These are phyloP conservation scores for Archegozetes longisetosus DNA, from an alignment of 1,140 invertebrate genomes.

Conservation along the genomic window DNA sequence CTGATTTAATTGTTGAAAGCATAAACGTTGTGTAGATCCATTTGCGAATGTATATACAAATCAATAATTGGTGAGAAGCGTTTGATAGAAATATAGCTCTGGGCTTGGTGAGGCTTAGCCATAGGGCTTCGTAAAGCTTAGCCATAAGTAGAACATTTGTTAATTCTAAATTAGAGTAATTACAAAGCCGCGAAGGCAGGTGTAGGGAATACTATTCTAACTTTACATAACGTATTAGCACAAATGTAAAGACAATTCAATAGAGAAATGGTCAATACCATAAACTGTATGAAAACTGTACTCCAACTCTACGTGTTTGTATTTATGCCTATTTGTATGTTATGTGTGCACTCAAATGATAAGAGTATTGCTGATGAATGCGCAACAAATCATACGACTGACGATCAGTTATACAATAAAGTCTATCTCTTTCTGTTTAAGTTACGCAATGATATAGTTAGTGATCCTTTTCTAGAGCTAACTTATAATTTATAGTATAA, in stretches of 20 bases:
- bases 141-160: neutral
- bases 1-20: neutral
- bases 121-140: neutral
- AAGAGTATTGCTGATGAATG: neutral
- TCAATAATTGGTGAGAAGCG: neutral
- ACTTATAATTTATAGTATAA: neutral
- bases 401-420: neutral
- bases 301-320: neutral
- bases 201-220: neutral
- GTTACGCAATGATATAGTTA: neutral
- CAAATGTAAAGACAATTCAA: too few species aligned
- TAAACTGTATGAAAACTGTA: too few species aligned
- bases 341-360: neutral
- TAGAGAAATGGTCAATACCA: too few species aligned
- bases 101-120: neutral
- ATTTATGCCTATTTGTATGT: neutral
- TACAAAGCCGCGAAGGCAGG: neutral
- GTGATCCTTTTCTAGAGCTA: neutral
- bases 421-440: neutral
- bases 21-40: neutral
- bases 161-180: neutral
- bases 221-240: too few species aligned
- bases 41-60: neutral
- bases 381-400: neutral
- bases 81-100: neutral